A percentile compares a stretch with the other conserved stretches of the same genome.
Evolutionary conservation across 2,113 vertebrate species (phyloP).

Genomic region (Spea multiplicata): DNA sequence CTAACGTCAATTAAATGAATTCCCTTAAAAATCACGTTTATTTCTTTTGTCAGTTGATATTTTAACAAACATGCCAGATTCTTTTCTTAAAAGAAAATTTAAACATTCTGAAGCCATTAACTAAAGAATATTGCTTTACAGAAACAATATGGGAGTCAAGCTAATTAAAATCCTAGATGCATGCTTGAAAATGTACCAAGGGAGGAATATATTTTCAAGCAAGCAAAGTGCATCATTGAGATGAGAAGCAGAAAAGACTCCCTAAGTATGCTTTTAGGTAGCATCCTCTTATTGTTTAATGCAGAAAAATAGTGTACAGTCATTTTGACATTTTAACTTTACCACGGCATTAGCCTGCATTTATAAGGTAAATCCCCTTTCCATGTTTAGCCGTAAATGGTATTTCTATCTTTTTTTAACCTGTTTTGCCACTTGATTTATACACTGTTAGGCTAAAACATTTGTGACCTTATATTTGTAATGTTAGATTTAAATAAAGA

Average conservation of each 20-base stretch:
- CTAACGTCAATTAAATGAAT: no score
- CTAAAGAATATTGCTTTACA: conserved; percentile 24
- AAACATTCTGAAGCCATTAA: conserved; percentile 4
- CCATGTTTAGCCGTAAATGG: conserved; percentile 1
- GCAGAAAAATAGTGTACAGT: conserved; percentile 10
- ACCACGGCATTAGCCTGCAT: conserved; percentile 23
- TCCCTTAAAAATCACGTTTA: no score
- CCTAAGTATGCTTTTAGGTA: conserved; percentile 5
- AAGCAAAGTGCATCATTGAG: conserved; percentile 25
- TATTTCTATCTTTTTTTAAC: conserved; percentile 1
- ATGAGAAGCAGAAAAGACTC: conserved; percentile 10
- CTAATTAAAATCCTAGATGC: conserved; percentile 32
- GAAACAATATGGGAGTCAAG: neutral
- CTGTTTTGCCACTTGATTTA: conserved; percentile 6
- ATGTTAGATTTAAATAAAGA: no score
- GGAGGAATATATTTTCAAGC: conserved; percentile 39
- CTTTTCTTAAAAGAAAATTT: conserved; percentile 4
- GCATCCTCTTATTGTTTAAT: conserved; percentile 25
- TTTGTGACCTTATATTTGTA: no score
- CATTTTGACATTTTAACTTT: neutral
- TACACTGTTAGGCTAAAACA: neutral
- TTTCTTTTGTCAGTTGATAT: no score
- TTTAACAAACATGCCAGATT: no score
- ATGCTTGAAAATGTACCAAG: conserved; percentile 29
- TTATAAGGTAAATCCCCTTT: neutral